Conservation (phyloP, 2,797 vertebrate species). For the Brachymystax lenok region DNA sequence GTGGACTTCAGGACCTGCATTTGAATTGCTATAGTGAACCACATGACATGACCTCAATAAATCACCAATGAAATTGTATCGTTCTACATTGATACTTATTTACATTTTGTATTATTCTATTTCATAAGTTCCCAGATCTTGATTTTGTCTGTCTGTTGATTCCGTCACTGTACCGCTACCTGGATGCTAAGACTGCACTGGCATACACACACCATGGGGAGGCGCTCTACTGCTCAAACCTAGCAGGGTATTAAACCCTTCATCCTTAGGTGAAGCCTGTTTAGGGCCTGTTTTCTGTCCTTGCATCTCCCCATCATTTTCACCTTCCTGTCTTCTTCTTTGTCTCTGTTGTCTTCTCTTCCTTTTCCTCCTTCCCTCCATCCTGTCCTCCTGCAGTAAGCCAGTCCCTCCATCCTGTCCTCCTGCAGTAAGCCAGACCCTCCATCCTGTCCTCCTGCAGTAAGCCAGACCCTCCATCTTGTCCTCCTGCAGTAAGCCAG, state of each 20-base stretch:
- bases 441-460: background rate
- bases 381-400: constrained; percentile 65
- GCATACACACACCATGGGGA: constrained; percentile 83
- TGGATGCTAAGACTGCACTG: constrained; percentile 67
- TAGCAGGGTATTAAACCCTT: background rate
- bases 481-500: constrained; percentile 75
- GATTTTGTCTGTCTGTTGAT: background rate
- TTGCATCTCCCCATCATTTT: background rate
- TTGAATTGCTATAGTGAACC: background rate
- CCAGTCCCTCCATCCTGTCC: constrained; percentile 36
- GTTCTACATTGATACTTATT: background rate
- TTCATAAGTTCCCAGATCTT: background rate
- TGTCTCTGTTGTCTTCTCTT: constrained; percentile 20
- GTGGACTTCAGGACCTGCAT: background rate
- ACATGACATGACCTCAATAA: background rate
- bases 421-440: background rate
- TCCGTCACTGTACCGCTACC: background rate
- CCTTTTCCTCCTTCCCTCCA: background rate
- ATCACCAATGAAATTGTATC: background rate
- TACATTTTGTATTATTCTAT: background rate
- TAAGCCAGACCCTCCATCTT: background rate
- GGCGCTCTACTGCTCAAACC: constrained; percentile 81
- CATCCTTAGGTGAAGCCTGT: background rate
- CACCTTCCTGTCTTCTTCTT: background rate
- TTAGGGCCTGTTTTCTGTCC: background rate